Evolutionary conservation across 2,113 vertebrate species (phyloP).

Genomic region (Microcebus griseorufus): DNA sequence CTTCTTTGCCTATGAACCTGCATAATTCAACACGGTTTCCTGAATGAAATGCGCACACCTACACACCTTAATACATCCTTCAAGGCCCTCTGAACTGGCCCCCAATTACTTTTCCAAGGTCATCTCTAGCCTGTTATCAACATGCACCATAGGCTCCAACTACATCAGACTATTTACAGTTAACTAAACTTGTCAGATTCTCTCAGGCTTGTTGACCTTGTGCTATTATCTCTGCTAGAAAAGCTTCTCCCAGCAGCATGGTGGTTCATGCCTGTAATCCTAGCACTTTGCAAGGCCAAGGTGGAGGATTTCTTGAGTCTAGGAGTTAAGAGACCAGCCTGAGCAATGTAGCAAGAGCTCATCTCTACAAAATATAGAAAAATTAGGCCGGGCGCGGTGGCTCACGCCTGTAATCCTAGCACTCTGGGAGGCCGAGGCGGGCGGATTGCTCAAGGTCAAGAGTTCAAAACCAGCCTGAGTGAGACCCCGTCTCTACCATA

Average conservation of each 20-base stretch:
- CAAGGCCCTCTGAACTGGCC: not conserved
- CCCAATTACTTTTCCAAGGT: not conserved
- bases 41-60: not conserved
- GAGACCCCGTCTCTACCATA: no score
- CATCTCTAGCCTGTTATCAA: not conserved
- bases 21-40: not conserved
- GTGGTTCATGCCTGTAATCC: no score
- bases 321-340: not conserved
- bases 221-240: not conserved
- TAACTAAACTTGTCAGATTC: not conserved
- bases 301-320: no score
- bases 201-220: not conserved
- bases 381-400: no score
- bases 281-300: no score
- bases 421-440: no score
- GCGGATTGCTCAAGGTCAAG: no score
- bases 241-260: not conserved
- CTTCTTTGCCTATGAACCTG: not conserved
- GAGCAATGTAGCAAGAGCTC: not conserved
- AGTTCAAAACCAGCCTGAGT: no score
- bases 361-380: not conserved
- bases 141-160: not conserved
- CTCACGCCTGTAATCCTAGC: no score
- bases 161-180: not conserved
- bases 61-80: not conserved